phyloP scores from a whole-genome alignment of 2,113 vertebrate species.

The Silurus meridionalis region DNA sequence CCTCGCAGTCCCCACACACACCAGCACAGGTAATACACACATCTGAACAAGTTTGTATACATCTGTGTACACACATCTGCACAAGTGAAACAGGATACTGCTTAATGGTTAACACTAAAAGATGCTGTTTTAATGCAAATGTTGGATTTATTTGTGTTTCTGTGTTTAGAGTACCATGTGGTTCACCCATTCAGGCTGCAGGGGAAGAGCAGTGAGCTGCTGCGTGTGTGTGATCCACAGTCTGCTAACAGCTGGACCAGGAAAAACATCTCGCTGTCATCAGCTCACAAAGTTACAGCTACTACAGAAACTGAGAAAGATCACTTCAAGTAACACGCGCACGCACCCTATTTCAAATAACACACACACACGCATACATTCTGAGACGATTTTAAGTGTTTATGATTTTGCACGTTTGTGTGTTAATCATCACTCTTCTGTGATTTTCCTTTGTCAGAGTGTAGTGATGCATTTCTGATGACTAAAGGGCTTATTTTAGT shows the following conservation, averaged over 20 bases:
- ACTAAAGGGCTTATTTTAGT: constrained; percentile 4
- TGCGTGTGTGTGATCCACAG: constrained; percentile 70
- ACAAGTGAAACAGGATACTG: neutral
- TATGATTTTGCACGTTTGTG: neutral
- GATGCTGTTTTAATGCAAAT: neutral
- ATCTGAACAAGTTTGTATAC: neutral
- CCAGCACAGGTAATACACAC: constrained; percentile 66
- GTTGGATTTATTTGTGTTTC: constrained; percentile 5
- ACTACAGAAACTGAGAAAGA: constrained; percentile 68
- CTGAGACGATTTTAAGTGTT: no score
- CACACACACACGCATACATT: neutral
- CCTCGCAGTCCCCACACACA: constrained; percentile 75
- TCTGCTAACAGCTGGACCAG: constrained; percentile 78
- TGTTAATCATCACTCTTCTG: neutral
- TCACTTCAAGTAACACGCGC: constrained; percentile 77
- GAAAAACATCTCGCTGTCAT: constrained; percentile 69
- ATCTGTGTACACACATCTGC: neutral
- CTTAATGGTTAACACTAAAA: neutral
- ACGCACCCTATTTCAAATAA: neutral
- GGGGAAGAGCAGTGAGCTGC: constrained; percentile 77
- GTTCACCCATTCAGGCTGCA: constrained; percentile 80
- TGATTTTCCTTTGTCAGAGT: neutral
- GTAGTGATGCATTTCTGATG: neutral
- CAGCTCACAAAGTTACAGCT: constrained; percentile 56
- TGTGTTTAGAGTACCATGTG: constrained; percentile 72